Base-by-base conservation (phyloP, 2,113 vertebrate genomes). In the Spea bombifrons region DNA sequence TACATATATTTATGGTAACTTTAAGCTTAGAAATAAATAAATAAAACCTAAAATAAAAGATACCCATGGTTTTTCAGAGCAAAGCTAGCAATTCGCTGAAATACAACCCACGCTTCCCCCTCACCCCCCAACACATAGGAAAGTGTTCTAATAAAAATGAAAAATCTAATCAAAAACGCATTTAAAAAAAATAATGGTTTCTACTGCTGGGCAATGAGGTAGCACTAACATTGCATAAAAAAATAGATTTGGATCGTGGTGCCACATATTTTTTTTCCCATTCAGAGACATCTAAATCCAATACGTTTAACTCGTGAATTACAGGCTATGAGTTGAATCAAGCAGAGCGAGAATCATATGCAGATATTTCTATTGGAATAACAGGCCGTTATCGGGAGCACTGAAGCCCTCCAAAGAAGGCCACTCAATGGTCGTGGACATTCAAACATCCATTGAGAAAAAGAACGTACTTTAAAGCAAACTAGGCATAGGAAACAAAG, bases 121-220 rank as follows among this genome's bases (percentile, higher is more conserved):
- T 4, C 55, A 4, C 55, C 50, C 50, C 50, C 50, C 50, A 53
- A 47, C 47, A 49, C 4, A 70, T 50, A 49, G 15, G 47, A 70
- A 70, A 70, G 50, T 70, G 67, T 75, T 49, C 17, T 67, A 75
- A 75, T 55, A 66, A 71, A 55, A 3, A 47, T 66, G 66, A 53
- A 75, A 67, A 13, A 75, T 66, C 63, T 45, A 66, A 75, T 66
- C 3, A 30, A 10, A 63, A 74, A 30, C 7, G 5, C 44, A 73
- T 72, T 16, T 66, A 16, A 66, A 50, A 73, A 73, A 65, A 57
- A 47, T 17, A 55, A 74, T 67, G 16, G n/a, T 73, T 48, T 68
- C 50, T 61, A 67, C 64, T 61, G 71, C 77, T 74, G 78, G 71
- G 71, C 78, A 80, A 80, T 80, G 71, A 80, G 43, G 71, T 80